Conservation (phyloP, 2,888 invertebrate genomes). For the Eupithecia subfuscata region DNA sequence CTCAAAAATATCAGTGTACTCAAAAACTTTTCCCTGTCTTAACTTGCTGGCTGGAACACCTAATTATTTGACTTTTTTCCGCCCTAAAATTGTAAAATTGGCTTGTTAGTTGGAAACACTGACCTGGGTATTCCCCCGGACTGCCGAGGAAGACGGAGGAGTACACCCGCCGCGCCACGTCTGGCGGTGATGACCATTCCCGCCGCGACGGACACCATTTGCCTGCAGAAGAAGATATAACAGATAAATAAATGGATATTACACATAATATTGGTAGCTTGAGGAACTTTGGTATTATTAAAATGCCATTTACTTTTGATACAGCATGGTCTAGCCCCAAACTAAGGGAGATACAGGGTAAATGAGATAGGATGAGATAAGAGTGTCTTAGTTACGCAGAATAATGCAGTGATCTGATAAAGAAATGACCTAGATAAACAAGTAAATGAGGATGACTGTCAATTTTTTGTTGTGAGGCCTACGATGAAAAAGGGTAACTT, state of each 20-base stretch:
- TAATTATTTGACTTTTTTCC: not conserved
- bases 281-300: too few relatives aligned
- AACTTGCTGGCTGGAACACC: not conserved
- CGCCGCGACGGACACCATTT: constrained; percentile 96
- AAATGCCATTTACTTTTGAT: too few relatives aligned
- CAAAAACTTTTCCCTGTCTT: not conserved
- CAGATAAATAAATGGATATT: not conserved
- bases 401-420: not conserved
- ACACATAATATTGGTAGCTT: not conserved
- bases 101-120: constrained; percentile 39
- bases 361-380: not conserved
- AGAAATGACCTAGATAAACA: not conserved
- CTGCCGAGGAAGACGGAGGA: constrained; percentile 97
- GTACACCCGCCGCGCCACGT: constrained; percentile 94
- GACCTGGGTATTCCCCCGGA: constrained; percentile 90
- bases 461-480: not conserved
- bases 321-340: too few relatives aligned
- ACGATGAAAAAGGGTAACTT: too few relatives aligned
- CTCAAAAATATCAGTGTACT: not conserved
- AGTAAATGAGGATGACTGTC: not conserved
- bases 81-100: not conserved
- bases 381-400: not conserved
- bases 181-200: constrained; percentile 94
- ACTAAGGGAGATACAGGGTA: too few relatives aligned
- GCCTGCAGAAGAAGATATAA: constrained; percentile 84